phyloP scores from a whole-genome alignment of 2,797 vertebrate genomes.

The Ctenochaetus hawaiiensis region DNA sequence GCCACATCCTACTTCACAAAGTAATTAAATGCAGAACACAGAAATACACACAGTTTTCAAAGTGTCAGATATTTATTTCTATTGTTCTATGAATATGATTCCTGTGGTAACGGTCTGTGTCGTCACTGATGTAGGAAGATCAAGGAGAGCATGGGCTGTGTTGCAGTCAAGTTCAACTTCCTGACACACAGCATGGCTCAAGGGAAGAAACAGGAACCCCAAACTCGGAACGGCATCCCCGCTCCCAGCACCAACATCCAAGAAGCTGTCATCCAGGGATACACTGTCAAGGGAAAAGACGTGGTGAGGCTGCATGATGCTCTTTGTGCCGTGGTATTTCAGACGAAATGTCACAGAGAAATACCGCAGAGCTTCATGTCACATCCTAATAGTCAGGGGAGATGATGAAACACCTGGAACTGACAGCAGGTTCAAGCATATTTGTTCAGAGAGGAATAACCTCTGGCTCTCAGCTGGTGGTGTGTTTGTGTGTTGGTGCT shows the following conservation, averaged over 20 bases:
- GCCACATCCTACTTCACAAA: conserved; percentile 93
- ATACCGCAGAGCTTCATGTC: conserved; percentile 20
- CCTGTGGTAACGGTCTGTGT: neutral
- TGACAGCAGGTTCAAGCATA: conserved; percentile 34
- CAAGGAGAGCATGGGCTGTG: conserved; percentile 89
- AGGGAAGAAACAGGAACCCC: conserved; percentile 60
- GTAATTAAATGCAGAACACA: conserved; percentile 73
- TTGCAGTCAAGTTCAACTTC: conserved; percentile 91
- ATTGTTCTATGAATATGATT: neutral
- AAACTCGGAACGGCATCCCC: conserved; percentile 18
- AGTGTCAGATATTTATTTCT: neutral
- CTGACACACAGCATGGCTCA: conserved; percentile 88
- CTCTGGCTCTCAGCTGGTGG: conserved; percentile 8
- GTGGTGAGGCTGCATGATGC: conserved; percentile 69
- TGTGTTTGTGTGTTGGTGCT: conserved; percentile 17
- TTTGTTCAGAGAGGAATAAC: conserved; percentile 32
- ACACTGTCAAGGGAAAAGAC: conserved; percentile 64
- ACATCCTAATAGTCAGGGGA: neutral
- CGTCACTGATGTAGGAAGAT: conserved; percentile 86
- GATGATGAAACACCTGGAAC: conserved; percentile 35
- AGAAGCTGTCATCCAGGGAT: conserved; percentile 81
- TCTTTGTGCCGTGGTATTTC: conserved; percentile 19
- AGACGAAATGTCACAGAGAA: conserved; percentile 12
- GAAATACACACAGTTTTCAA: neutral
- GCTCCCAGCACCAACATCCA: conserved; percentile 80